These are phyloP conservation scores for Oreochromis grahami DNA, from an alignment of 2,797 vertebrate genomes.

Conservation along the genomic window DNA sequence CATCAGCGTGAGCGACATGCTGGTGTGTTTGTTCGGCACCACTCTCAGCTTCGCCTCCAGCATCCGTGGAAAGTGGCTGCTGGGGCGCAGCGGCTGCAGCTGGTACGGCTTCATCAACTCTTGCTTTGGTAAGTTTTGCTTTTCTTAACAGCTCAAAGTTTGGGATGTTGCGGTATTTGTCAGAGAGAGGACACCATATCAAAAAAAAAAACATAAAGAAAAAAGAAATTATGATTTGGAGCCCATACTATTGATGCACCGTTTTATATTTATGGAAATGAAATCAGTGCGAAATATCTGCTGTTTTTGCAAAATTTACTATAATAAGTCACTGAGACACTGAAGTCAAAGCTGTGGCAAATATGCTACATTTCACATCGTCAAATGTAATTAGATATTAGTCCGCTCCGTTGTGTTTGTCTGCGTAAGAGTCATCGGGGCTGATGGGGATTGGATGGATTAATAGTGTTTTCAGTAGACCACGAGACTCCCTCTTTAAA, in stretches of 20 bases:
- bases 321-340: not conserved
- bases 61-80: conserved; percentile 82
- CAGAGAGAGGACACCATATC: not conserved
- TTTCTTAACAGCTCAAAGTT: not conserved
- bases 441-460: not conserved
- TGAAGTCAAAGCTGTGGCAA: not conserved
- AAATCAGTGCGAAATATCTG: not conserved
- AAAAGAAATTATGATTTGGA: not conserved
- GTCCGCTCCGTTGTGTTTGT: not conserved
- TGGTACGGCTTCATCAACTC: conserved; percentile 94
- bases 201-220: not conserved
- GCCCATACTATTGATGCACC: not conserved
- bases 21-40: conserved; percentile 88
- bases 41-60: conserved; percentile 88
- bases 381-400: not conserved
- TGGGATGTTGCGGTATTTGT: not conserved
- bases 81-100: conserved; percentile 81
- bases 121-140: conserved; percentile 82
- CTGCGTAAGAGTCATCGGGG: not conserved
- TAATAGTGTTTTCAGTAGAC: not conserved
- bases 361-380: not conserved
- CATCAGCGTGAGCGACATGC: conserved; percentile 90
- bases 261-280: not conserved
- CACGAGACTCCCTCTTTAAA: not conserved
- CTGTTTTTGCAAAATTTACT: not conserved